These are phyloP conservation scores for Drosophila vallismaia DNA, from an alignment of 2,888 invertebrate species.

Conservation along the genomic window DNA sequence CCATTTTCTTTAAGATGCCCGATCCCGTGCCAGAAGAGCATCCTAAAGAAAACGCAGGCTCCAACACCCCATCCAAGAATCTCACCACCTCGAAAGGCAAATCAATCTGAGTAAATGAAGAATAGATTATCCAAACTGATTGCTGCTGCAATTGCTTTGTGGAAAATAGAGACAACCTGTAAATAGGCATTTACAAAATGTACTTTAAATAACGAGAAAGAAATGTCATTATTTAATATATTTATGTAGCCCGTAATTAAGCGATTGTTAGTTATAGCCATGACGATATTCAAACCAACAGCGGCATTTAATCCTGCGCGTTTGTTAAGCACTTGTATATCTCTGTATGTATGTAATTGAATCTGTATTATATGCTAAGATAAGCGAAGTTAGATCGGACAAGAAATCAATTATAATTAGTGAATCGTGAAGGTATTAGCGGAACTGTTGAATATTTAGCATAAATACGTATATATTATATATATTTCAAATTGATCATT, in stretches of 20 bases:
- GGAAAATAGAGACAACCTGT: constrained; percentile 8
- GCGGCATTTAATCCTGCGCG: constrained; percentile 37
- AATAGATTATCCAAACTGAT: constrained; percentile 4
- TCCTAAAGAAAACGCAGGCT: constrained; percentile 77
- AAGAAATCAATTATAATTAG: constrained; percentile 44
- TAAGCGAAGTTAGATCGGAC: constrained; percentile 28
- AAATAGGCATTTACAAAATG: constrained; percentile 5
- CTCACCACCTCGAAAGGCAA: neutral
- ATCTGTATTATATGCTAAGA: constrained; percentile 48
- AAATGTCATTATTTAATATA: constrained; percentile 6
- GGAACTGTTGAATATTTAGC: constrained; percentile 32
- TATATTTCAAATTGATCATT: constrained; percentile 33
- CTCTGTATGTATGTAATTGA: constrained; percentile 53
- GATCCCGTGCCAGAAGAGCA: constrained; percentile 31
- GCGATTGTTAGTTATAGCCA: constrained; percentile 24
- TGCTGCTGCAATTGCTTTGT: constrained; percentile 18
- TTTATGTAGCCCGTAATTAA: constrained; percentile 17
- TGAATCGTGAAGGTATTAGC: constrained; percentile 28
- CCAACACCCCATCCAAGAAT: constrained; percentile 11
- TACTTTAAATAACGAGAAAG: constrained; percentile 4
- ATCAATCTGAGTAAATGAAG: neutral
- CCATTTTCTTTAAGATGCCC: constrained; percentile 83
- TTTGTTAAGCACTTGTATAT: constrained; percentile 54
- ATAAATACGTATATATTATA: constrained; percentile 16
- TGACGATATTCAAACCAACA: constrained; percentile 9